Evolutionary conservation across 2,888 invertebrate genomes (phyloP).

Genomic region (Pedicia rivosa): DNA sequence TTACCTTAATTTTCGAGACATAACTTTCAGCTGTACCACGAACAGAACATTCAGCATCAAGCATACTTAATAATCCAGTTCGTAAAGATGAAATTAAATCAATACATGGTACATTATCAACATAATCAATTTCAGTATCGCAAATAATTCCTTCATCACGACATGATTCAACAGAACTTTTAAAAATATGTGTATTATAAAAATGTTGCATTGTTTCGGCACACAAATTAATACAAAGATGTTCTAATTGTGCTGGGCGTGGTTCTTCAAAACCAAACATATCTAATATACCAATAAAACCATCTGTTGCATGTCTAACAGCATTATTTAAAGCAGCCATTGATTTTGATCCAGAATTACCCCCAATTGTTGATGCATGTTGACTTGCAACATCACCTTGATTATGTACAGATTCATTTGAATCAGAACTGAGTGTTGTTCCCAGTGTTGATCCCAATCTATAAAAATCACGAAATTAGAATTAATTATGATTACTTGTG

Average conservation of each 20-base stretch:
- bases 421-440: constrained; percentile 81
- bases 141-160: constrained; percentile 83
- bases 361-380: constrained; percentile 68
- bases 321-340: constrained; percentile 88
- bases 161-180: constrained; percentile 84
- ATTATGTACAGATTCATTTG: constrained; percentile 81
- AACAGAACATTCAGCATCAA: constrained; percentile 83
- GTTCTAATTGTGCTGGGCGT: constrained; percentile 78
- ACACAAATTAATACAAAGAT: constrained; percentile 86
- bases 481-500: too few relatives aligned
- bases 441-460: constrained; percentile 61
- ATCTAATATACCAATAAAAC: constrained; percentile 88
- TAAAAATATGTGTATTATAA: constrained; percentile 94
- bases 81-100: constrained; percentile 87
- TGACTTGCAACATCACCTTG: constrained; percentile 72
- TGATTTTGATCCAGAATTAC: constrained; percentile 68
- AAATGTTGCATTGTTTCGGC: constrained; percentile 97
- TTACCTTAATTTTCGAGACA: constrained; percentile 61
- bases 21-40: constrained; percentile 66
- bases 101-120: constrained; percentile 87
- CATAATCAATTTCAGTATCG: constrained; percentile 83
- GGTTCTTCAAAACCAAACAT: constrained; percentile 96
- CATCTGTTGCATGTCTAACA: constrained; percentile 83
- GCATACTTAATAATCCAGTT: constrained; percentile 78
- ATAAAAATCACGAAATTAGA: constrained; percentile 1